Percentiles rank a stretch among this genome's conserved stretches.
phyloP scores from a whole-genome alignment of 2,797 vertebrate genomes.

The Xerus rutilus region DNA sequence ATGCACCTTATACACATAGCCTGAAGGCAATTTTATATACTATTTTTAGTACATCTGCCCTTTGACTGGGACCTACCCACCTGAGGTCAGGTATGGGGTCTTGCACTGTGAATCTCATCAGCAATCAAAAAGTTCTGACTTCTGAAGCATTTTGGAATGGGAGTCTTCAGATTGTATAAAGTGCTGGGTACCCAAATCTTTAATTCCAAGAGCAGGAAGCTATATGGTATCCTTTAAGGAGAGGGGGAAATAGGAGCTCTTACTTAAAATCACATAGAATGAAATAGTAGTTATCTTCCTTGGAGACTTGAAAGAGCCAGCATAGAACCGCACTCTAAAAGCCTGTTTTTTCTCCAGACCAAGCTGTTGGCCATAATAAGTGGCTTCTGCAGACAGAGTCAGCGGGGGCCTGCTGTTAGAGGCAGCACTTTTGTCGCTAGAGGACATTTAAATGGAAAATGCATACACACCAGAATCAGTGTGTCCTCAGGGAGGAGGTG shows the following conservation, averaged over 20 bases:
- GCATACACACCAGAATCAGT: not conserved
- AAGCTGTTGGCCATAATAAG: not conserved
- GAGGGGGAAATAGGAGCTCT: not conserved
- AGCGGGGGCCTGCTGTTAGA: not conserved
- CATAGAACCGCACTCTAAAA: not conserved
- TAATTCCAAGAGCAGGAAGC: not conserved
- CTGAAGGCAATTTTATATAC: not conserved
- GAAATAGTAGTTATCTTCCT: not conserved
- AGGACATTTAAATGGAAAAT: conserved; percentile 10
- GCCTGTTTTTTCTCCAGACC: not conserved
- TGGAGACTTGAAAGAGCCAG: not conserved
- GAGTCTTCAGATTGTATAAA: not conserved
- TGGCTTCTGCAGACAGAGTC: not conserved
- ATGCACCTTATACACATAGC: no score
- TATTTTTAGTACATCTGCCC: not conserved
- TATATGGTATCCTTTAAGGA: not conserved
- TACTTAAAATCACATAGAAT: not conserved
- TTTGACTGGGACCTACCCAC: not conserved
- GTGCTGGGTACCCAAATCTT: not conserved
- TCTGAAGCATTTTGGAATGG: not conserved
- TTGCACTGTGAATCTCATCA: not conserved
- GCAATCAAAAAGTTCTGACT: not conserved
- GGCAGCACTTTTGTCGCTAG: not conserved
- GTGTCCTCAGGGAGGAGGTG: not conserved
- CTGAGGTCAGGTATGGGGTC: not conserved